phyloP scores from a whole-genome alignment of 2,113 vertebrate genomes.

The Poecile atricapillus region DNA sequence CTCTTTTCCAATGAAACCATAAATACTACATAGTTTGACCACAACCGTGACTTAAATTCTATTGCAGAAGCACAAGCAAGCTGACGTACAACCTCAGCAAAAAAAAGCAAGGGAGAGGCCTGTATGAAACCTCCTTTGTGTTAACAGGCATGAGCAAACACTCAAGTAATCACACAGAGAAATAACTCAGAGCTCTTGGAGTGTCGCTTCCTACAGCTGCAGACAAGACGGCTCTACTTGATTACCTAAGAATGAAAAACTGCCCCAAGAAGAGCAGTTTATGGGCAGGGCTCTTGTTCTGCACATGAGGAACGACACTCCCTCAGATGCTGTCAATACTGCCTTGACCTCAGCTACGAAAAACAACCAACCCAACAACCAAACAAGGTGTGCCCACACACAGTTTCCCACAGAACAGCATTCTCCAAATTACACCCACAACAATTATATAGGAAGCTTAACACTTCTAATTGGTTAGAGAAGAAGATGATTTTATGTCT shows the following conservation, averaged over 20 bases:
- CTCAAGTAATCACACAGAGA: neutral
- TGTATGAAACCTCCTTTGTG: neutral
- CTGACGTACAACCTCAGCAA: neutral
- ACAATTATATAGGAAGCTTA: neutral
- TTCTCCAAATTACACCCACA: neutral
- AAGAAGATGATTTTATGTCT: neutral
- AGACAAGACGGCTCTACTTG: neutral
- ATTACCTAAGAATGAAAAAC: neutral
- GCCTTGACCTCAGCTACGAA: neutral
- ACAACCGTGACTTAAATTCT: neutral
- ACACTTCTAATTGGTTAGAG: neutral
- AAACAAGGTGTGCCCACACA: neutral
- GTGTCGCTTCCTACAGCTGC: neutral
- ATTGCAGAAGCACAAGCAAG: neutral
- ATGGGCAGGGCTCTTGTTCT: neutral
- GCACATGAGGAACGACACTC: fast-evolving
- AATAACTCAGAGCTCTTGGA: neutral
- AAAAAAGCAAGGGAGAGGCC: neutral
- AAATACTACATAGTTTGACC: neutral
- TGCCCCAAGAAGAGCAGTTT: neutral
- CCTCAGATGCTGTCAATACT: neutral
- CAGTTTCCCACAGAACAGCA: neutral
- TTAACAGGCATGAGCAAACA: neutral
- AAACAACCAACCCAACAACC: neutral
- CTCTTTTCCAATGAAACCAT: neutral